These are phyloP conservation scores for Stichodactyla mertensii DNA, from an alignment of 64 coral and sea anemone species.

Conservation along the genomic window DNA sequence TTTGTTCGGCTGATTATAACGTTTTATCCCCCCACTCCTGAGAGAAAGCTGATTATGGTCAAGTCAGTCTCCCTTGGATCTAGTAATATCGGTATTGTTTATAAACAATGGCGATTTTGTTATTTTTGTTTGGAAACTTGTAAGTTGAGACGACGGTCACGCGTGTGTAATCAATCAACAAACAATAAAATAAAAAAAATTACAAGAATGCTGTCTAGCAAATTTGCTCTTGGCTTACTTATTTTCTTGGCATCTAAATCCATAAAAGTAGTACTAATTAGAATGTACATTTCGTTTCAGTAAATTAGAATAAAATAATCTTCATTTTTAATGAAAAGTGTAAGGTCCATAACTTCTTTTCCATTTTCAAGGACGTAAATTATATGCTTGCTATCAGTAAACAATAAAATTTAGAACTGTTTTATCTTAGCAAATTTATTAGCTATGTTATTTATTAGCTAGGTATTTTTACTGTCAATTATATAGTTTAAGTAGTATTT, in stretches of 20 bases:
- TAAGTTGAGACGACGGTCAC: background rate
- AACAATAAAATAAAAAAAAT: background rate
- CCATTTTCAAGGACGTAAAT: no score
- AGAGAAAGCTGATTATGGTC: background rate
- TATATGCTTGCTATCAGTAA: no score
- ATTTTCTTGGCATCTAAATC: background rate
- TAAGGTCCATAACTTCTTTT: no score
- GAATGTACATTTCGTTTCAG: no score
- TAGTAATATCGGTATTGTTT: slow-evolving; percentile 1
- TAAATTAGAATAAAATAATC: no score
- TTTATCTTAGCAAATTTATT: no score
- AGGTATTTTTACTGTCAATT: no score
- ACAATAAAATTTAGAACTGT: no score
- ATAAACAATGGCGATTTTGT: background rate
- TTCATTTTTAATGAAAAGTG: no score
- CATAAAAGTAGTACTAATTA: no score
- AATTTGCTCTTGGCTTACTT: background rate
- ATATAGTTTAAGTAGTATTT: no score
- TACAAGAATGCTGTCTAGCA: background rate
- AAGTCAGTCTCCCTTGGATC: background rate
- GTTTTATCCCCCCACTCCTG: background rate
- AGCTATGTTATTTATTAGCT: no score
- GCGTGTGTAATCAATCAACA: slow-evolving; percentile 4
- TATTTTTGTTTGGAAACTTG: background rate
- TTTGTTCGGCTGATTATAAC: background rate